phyloP scores from a whole-genome alignment of 2,888 invertebrate species.

The Nymphalis c-album region DNA sequence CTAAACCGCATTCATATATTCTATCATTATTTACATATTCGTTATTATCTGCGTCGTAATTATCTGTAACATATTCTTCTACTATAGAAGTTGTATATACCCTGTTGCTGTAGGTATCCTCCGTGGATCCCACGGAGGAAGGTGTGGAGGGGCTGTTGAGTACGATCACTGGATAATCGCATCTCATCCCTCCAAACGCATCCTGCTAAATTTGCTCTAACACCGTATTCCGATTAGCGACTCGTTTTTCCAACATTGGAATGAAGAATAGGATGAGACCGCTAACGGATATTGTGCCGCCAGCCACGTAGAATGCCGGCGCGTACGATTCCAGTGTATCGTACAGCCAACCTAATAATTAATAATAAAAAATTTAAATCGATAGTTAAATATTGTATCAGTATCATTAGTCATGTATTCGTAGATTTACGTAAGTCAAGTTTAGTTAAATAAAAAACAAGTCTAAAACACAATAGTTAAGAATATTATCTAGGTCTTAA shows the following conservation, averaged over 20 bases:
- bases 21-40: constrained; percentile 60
- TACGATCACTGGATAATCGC: constrained; percentile 63
- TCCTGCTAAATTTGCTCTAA: constrained; percentile 74
- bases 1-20: constrained; percentile 34
- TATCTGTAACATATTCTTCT: constrained; percentile 59
- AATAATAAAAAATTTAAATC: background rate
- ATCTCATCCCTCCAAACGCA: constrained; percentile 43
- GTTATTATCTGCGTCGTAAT: constrained; percentile 52
- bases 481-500: too few relatives aligned
- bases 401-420: background rate
- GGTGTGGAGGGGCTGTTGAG: constrained; percentile 75
- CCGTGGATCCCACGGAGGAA: constrained; percentile 57
- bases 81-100: constrained; percentile 71
- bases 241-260: constrained; percentile 84
- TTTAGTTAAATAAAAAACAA: background rate
- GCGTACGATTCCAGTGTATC: constrained; percentile 90
- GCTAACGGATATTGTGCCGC: constrained; percentile 91
- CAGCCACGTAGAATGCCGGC: constrained; percentile 94
- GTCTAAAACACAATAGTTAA: background rate
- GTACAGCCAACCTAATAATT: constrained; percentile 88
- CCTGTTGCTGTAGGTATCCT: constrained; percentile 71
- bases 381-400: background rate
- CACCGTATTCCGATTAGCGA: constrained; percentile 54
- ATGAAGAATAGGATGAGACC: constrained; percentile 94
- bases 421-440: background rate